Conservation (phyloP, 2,888 invertebrate species). For the Parnassius apollo region DNA sequence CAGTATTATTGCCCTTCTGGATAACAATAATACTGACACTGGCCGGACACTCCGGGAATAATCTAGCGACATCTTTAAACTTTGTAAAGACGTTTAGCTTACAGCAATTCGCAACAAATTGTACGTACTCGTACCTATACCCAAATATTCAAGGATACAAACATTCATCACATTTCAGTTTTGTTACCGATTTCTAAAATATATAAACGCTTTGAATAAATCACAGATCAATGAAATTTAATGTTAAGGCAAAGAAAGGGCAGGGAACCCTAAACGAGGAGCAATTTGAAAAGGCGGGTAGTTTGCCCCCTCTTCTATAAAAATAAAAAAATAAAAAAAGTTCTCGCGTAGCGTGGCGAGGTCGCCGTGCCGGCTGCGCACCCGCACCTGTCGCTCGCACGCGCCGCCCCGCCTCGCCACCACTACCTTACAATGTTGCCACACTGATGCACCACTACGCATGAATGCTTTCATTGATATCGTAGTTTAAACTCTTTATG, state of each 20-base stretch:
- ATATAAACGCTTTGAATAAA: background rate
- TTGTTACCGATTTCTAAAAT: background rate
- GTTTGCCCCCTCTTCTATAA: constrained; percentile 18
- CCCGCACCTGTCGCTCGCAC: constrained; percentile 63
- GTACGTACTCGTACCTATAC: background rate
- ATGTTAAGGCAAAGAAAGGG: constrained; percentile 1
- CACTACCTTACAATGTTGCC: constrained; percentile 31
- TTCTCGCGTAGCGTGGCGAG: constrained; percentile 56
- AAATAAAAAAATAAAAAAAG: too few species aligned
- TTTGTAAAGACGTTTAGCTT: too few species aligned
- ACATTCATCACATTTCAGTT: background rate
- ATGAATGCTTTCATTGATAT: constrained; percentile 42
- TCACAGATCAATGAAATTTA: too few species aligned
- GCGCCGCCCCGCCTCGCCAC: constrained; percentile 36
- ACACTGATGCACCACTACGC: constrained; percentile 29
- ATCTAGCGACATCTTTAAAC: too few species aligned
- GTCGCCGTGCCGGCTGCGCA: constrained; percentile 59
- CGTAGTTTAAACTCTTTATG: constrained; percentile 14
- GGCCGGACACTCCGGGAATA: too few species aligned
- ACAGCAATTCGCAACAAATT: background rate
- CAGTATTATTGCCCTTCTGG: too few species aligned
- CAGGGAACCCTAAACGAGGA: constrained; percentile 50
- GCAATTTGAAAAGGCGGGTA: constrained; percentile 62
- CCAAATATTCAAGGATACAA: background rate
- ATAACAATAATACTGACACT: too few species aligned